Percentiles rank a stretch among this genome's conserved stretches.
Evolutionary conservation across 2,113 vertebrate species (phyloP).

Genomic region (Puffinus mauretanicus): DNA sequence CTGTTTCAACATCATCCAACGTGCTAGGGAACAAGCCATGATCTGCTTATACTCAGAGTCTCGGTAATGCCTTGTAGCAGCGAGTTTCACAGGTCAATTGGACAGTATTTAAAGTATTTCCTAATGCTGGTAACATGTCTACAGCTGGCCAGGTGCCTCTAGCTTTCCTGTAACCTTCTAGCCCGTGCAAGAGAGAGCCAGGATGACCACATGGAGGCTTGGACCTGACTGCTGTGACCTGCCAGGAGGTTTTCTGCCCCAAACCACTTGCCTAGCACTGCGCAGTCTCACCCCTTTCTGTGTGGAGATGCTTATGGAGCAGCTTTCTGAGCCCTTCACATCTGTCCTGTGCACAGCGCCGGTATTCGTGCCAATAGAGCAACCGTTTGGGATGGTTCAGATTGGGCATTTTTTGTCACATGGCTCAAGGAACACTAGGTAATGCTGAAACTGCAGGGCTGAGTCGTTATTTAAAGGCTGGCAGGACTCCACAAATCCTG

Average conservation of each 20-base stretch:
- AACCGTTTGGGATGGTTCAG: neutral
- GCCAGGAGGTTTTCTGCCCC: neutral
- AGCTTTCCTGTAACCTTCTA: conserved; percentile 2
- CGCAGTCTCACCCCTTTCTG: neutral
- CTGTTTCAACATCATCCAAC: neutral
- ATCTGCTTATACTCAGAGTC: neutral
- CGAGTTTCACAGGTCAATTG: neutral
- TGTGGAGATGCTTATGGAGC: neutral
- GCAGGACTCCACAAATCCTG: neutral
- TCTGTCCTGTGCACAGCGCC: neutral
- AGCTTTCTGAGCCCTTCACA: neutral
- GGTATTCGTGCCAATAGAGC: neutral
- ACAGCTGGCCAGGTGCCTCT: conserved; percentile 20
- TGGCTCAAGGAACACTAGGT: neutral
- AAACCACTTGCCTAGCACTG: neutral
- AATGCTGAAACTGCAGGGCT: neutral
- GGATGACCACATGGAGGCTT: neutral
- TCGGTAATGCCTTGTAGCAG: neutral
- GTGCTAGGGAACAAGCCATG: neutral
- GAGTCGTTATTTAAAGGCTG: neutral
- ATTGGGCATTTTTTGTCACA: neutral
- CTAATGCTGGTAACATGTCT: neutral
- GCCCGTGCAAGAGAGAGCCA: neutral
- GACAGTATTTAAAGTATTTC: conserved; percentile 12
- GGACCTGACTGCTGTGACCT: neutral